Evolutionary conservation across 2,797 vertebrate genomes (phyloP).

Genomic region (Pantherophis vulpinus): DNA sequence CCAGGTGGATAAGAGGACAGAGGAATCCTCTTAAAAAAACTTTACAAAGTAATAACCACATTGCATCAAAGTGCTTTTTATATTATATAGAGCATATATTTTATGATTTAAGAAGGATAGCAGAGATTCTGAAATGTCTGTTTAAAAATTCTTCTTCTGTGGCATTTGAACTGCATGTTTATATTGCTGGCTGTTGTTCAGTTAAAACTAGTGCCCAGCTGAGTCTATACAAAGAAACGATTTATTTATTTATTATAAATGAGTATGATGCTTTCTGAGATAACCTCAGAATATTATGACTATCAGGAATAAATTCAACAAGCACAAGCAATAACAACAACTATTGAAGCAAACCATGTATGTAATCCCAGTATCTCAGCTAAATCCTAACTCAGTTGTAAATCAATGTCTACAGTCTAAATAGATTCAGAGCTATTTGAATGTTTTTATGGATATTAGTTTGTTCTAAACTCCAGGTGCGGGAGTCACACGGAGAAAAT

Average conservation of each 20-base stretch:
- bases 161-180: constrained; percentile 15
- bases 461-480: not conserved
- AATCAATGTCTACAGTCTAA: not conserved
- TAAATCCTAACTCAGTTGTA: not conserved
- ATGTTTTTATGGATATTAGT: not conserved
- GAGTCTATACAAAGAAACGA: not conserved
- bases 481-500: not conserved
- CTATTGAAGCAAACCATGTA: not conserved
- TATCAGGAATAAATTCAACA: not conserved
- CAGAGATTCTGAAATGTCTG: not conserved
- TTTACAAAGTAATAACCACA: not conserved
- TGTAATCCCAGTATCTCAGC: not conserved
- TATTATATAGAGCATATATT: not conserved
- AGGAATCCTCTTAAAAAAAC: not conserved
- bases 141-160: constrained; percentile 18
- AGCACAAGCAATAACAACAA: not conserved
- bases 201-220: not conserved
- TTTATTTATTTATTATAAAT: not conserved
- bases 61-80: constrained; percentile 2
- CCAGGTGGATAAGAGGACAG: not conserved
- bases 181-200: not conserved
- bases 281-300: not conserved
- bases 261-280: not conserved
- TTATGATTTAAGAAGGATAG: constrained; percentile 20
- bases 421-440: not conserved